Evolutionary conservation across 2,797 vertebrate genomes (phyloP).

Genomic region (Setipinna tenuifilis): DNA sequence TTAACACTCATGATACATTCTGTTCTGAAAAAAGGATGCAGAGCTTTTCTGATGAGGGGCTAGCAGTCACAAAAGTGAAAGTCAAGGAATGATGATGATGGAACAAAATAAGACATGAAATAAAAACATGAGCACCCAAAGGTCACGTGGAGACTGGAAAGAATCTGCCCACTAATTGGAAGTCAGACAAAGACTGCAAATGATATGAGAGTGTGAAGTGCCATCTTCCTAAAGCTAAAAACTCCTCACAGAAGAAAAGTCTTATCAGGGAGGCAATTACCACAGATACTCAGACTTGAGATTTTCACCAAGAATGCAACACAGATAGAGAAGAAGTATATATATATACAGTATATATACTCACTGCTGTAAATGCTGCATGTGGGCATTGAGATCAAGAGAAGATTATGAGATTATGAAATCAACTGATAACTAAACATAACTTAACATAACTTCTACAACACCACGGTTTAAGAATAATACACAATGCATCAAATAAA

Average conservation of each 20-base stretch:
- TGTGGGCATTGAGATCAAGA: too few relatives aligned
- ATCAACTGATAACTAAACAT: too few relatives aligned
- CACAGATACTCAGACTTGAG: neutral
- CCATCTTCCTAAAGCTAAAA: too few relatives aligned
- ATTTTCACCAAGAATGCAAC: neutral
- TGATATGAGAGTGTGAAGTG: too few relatives aligned
- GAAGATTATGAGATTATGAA: too few relatives aligned
- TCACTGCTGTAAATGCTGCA: too few relatives aligned
- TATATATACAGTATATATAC: too few relatives aligned
- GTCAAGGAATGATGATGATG: conserved; percentile 34
- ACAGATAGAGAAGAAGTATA: too few relatives aligned
- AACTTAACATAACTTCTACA: too few relatives aligned
- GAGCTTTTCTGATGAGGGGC: conserved; percentile 5
- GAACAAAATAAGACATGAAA: conserved; percentile 5
- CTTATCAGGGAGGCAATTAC: neutral
- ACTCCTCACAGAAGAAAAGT: neutral
- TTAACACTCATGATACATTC: conserved; percentile 42
- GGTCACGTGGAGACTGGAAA: neutral
- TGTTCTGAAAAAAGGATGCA: conserved; percentile 28
- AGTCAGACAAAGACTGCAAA: neutral
- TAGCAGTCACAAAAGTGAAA: too few relatives aligned
- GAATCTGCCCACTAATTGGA: neutral
- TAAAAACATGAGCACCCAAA: neutral
- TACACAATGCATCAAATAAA: neutral
- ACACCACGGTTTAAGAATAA: too few relatives aligned